Evolutionary conservation across 2,797 vertebrate species (phyloP).

Genomic region (Pteronotus mesoamericanus): DNA sequence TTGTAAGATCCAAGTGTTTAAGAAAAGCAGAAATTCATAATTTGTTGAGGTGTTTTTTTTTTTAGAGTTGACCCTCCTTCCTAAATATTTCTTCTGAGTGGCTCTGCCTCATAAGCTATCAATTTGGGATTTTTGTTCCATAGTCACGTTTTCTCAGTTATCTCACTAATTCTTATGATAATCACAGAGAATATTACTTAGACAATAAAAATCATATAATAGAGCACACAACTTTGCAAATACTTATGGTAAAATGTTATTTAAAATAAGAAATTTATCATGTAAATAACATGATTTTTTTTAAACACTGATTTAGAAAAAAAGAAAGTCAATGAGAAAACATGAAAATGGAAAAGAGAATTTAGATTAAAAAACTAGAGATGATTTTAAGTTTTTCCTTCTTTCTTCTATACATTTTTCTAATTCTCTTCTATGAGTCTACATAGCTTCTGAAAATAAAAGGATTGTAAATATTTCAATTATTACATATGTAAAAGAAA

Average conservation of each 20-base stretch:
- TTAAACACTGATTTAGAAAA: neutral
- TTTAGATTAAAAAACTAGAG: neutral
- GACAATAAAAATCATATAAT: neutral
- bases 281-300: neutral
- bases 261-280: neutral
- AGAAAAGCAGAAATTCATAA: neutral
- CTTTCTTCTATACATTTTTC: neutral
- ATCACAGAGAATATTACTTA: neutral
- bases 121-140: neutral
- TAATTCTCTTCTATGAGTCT: neutral
- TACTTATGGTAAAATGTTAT: neutral
- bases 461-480: neutral
- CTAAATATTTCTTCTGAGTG: neutral
- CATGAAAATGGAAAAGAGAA: neutral
- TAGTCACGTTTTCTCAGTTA: neutral
- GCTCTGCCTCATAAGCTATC: neutral
- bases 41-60: neutral
- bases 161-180: neutral
- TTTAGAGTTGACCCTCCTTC: neutral
- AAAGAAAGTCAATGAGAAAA: neutral
- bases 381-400: neutral
- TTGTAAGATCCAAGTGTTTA: neutral
- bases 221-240: neutral
- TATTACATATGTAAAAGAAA: neutral
- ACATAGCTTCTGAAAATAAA: neutral